Evolutionary conservation across 2,113 vertebrate species (phyloP).

Genomic region (Sylvia atricapilla): DNA sequence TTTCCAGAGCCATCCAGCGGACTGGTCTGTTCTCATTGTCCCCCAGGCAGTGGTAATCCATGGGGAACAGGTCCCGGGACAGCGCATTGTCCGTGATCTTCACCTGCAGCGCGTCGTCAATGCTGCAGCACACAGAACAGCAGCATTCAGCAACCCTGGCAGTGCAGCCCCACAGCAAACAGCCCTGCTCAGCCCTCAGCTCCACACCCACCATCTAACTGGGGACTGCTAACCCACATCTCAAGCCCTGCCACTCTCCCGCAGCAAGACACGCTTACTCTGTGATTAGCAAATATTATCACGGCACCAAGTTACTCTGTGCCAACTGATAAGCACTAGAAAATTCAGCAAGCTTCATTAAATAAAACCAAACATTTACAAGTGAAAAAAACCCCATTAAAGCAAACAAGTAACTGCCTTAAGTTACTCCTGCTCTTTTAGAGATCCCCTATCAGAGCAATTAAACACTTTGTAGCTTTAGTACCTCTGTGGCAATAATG

Average conservation of each 20-base stretch:
- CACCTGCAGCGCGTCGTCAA: constrained; percentile 96
- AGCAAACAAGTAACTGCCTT: not conserved
- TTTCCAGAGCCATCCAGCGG: constrained; percentile 98
- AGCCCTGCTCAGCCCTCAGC: not conserved
- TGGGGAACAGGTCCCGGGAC: constrained; percentile 96
- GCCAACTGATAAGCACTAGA: not conserved
- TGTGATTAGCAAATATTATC: not conserved
- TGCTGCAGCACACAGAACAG: constrained; percentile 73
- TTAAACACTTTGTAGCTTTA: not conserved
- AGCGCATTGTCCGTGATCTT: constrained; percentile 98
- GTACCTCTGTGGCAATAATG: not conserved
- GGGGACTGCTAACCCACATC: not conserved
- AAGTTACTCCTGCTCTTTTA: not conserved
- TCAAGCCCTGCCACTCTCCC: not conserved
- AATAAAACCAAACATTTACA: not conserved
- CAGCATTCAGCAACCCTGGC: not conserved
- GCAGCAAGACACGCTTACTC: not conserved
- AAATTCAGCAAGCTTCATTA: not conserved
- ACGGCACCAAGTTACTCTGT: not conserved
- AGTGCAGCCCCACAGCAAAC: not conserved
- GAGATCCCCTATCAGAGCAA: not conserved
- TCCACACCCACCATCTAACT: accelerated
- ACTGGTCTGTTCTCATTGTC: constrained; percentile 97
- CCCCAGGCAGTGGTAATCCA: constrained; percentile 98
- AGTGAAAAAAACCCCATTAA: not conserved